Evolutionary conservation across 92 coral and sea anemone genomes (phyloP).

Genomic region (Bergia puertoricense): DNA sequence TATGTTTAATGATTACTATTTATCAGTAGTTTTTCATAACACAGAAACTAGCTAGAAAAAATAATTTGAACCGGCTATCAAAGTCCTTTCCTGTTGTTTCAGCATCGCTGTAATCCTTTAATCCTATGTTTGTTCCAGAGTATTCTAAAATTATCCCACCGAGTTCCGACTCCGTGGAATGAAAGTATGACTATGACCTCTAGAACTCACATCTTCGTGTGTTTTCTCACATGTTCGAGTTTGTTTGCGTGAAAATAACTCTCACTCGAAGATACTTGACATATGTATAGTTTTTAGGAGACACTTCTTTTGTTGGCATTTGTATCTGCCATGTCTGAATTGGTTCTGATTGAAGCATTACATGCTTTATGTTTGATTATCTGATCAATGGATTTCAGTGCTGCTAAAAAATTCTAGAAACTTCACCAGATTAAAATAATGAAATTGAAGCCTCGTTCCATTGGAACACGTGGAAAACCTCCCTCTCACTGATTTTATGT

Average conservation of each 20-base stretch:
- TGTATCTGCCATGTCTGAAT: not conserved
- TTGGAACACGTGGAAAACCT: too few relatives aligned
- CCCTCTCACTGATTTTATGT: too few relatives aligned
- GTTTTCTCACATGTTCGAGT: slow-evolving; percentile 6
- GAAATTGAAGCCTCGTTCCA: too few relatives aligned
- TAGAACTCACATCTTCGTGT: not conserved
- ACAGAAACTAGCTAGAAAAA: not conserved
- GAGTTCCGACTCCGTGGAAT: not conserved
- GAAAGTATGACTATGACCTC: not conserved
- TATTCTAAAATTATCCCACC: slow-evolving; percentile 25
- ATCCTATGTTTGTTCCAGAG: slow-evolving; percentile 36
- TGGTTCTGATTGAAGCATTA: too few relatives aligned
- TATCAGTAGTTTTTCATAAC: slow-evolving; percentile 9
- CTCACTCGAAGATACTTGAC: not conserved
- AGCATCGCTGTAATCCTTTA: slow-evolving; percentile 31
- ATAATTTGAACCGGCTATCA: not conserved
- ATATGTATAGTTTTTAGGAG: not conserved
- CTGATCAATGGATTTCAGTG: too few relatives aligned
- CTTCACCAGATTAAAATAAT: too few relatives aligned
- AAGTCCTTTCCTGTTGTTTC: slow-evolving; percentile 24
- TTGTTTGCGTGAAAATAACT: not conserved
- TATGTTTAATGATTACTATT: not conserved
- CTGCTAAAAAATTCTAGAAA: too few relatives aligned
- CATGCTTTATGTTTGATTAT: too few relatives aligned
- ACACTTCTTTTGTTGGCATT: not conserved